These are phyloP conservation scores for Leptinotarsa haldemani DNA, from an alignment of 2,888 invertebrate species.

Conservation along the genomic window DNA sequence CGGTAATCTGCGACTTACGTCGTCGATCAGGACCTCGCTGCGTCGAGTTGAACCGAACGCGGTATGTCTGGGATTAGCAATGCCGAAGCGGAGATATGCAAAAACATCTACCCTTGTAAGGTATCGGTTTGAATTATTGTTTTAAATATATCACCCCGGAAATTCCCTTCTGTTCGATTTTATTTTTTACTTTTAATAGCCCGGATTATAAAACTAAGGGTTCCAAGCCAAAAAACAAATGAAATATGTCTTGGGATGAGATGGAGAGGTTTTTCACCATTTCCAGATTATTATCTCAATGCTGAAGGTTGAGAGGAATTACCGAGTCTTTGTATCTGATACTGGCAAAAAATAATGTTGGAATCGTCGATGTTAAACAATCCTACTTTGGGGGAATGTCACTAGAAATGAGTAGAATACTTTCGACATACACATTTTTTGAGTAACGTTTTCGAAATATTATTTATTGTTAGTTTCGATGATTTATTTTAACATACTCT, in stretches of 20 bases:
- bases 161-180: slow-evolving; percentile 49
- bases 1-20: slow-evolving; percentile 35
- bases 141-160: slow-evolving; percentile 56
- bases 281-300: slow-evolving; percentile 29
- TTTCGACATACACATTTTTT: neutral
- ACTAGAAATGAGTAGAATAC: neutral
- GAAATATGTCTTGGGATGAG: slow-evolving; percentile 42
- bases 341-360: slow-evolving; percentile 24
- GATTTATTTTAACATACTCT: no score
- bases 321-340: slow-evolving; percentile 22
- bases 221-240: slow-evolving; percentile 41
- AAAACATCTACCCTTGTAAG: slow-evolving; percentile 54
- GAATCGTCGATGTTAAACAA: slow-evolving; percentile 7
- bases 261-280: slow-evolving; percentile 29
- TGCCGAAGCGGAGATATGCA: slow-evolving; percentile 45
- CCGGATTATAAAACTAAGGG: slow-evolving; percentile 47
- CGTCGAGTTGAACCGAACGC: neutral
- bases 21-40: neutral
- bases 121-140: slow-evolving; percentile 59
- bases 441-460: no score
- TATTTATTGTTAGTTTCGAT: no score
- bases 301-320: slow-evolving; percentile 28
- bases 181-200: slow-evolving; percentile 50
- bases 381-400: neutral
- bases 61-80: slow-evolving; percentile 33